phyloP scores from a whole-genome alignment of 2,888 invertebrate genomes.

The Tricholauxania praeusta region DNA sequence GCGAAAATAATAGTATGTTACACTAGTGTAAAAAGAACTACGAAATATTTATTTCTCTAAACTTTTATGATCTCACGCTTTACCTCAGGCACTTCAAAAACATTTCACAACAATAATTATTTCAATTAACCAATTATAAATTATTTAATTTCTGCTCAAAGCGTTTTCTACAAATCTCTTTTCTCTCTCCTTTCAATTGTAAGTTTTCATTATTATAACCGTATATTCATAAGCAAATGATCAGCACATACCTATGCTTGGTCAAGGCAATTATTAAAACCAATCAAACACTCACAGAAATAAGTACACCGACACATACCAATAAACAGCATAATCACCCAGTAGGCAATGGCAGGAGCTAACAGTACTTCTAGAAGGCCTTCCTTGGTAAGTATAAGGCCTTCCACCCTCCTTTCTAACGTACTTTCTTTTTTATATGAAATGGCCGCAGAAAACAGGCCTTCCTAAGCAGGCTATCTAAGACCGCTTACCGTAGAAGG shows the following conservation, averaged over 20 bases:
- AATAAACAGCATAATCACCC: slow-evolving; percentile 1
- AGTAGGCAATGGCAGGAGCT: no score
- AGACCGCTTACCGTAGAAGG: no score
- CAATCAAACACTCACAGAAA: neutral
- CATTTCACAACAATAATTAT: slow-evolving; percentile 5
- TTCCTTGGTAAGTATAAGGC: no score
- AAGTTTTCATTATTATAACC: neutral
- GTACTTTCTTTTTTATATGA: no score
- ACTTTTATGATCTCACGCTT: no score
- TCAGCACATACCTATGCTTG: neutral
- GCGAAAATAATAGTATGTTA: no score
- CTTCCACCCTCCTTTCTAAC: no score
- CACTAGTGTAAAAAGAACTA: no score
- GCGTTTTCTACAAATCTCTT: neutral
- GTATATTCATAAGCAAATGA: neutral
- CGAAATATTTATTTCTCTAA: no score
- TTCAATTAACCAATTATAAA: slow-evolving; percentile 16
- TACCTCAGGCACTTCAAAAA: neutral
- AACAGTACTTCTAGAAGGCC: no score
- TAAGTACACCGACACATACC: neutral
- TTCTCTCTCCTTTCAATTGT: neutral
- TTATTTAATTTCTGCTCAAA: neutral
- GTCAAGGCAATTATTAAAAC: slow-evolving; percentile 4
- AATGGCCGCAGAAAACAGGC: no score
- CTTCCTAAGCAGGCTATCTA: no score